A percentile compares a stretch with the other conserved stretches of the same genome.
These are phyloP conservation scores for Tipula vernalis DNA, from an alignment of 2,888 invertebrate genomes.

Conservation along the genomic window DNA sequence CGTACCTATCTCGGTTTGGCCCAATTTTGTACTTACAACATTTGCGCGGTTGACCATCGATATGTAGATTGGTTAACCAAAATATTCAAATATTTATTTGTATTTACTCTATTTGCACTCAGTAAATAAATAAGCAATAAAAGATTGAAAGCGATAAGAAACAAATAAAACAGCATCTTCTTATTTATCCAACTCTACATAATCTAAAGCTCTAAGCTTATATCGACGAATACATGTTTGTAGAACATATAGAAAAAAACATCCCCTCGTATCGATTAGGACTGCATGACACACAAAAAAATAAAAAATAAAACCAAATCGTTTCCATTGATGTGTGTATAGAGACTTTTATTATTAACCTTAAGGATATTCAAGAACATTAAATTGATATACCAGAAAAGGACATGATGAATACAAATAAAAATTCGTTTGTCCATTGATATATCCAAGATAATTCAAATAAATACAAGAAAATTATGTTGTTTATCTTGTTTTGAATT, in stretches of 20 bases:
- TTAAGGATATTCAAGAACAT: background rate
- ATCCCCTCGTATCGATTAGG: background rate
- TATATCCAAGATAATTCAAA: background rate
- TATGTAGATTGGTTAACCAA: background rate
- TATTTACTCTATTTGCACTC: background rate
- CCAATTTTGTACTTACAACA: no score
- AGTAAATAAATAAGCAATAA: background rate
- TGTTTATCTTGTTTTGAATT: background rate
- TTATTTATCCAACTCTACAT: background rate
- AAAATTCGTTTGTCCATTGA: background rate
- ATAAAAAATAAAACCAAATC: background rate
- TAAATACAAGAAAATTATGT: background rate
- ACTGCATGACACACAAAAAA: background rate
- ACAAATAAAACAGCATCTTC: background rate
- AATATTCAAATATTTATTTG: background rate
- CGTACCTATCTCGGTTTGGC: no score
- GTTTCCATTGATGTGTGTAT: background rate
- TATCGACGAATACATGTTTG: no score
- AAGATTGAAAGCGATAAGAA: background rate
- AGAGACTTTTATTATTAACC: background rate
- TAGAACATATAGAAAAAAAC: background rate
- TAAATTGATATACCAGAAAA: background rate
- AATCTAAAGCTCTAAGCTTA: background rate
- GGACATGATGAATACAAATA: background rate
- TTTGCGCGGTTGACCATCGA: no score